Evolutionary conservation across 2,888 invertebrate genomes (phyloP).

Genomic region (Tetheella fluctuosa): DNA sequence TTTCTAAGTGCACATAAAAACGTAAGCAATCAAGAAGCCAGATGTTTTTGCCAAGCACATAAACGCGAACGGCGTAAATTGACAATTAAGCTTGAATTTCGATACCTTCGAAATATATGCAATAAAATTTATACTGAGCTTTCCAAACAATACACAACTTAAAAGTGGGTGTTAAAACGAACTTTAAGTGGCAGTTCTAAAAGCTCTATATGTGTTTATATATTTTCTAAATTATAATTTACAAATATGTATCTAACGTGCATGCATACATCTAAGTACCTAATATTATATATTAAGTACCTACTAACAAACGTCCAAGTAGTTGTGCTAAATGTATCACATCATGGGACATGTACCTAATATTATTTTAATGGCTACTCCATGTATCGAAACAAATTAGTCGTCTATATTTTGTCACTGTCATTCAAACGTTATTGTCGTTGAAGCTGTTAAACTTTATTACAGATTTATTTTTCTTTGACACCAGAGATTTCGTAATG

Average conservation of each 20-base stretch:
- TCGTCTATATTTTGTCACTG: constrained; percentile 40
- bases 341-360: too few relatives aligned
- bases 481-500: constrained; percentile 72
- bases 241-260: too few relatives aligned
- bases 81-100: constrained; percentile 76
- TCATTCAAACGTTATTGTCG: constrained; percentile 57
- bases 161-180: constrained; percentile 26
- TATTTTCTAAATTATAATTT: neutral
- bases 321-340: neutral
- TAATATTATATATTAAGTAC: too few relatives aligned
- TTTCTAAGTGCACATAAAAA: constrained; percentile 78
- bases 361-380: neutral
- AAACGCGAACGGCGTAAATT: constrained; percentile 75
- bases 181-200: constrained; percentile 17
- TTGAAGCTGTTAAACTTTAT: constrained; percentile 60
- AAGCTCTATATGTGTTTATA: neutral
- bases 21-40: constrained; percentile 76
- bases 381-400: constrained; percentile 24
- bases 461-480: constrained; percentile 71
- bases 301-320: neutral
- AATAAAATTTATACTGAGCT: constrained; percentile 64
- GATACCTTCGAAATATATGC: constrained; percentile 73
- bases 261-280: neutral
- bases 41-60: constrained; percentile 76
- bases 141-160: constrained; percentile 48